Conservation (phyloP, 92 coral and sea anemone species). For the Phenganax stokvisi region DNA sequence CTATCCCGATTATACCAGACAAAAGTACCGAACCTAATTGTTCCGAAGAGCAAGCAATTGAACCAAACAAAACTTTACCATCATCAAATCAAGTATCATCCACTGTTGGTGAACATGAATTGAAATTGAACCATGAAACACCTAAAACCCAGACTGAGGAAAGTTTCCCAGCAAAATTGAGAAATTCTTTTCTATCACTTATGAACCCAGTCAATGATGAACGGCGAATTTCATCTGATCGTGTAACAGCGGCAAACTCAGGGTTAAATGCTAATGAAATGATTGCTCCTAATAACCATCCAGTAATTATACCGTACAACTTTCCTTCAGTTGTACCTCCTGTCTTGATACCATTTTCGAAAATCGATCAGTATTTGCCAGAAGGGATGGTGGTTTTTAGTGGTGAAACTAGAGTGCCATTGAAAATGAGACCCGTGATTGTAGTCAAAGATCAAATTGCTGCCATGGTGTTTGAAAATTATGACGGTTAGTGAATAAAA, state of each 20-base stretch:
- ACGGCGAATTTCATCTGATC: too few species aligned
- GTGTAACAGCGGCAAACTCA: background rate
- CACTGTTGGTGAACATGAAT: background rate
- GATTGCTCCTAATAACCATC: background rate
- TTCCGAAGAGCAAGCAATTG: too few species aligned
- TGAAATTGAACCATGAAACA: too few species aligned
- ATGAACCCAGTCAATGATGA: too few species aligned
- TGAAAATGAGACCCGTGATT: slow-evolving; percentile 24
- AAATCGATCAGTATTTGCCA: slow-evolving; percentile 21
- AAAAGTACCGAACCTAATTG: too few species aligned
- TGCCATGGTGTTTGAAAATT: slow-evolving; percentile 25
- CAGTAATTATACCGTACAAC: background rate
- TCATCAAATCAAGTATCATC: background rate
- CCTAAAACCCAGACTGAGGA: too few species aligned
- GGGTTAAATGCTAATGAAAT: background rate
- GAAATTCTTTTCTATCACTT: too few species aligned
- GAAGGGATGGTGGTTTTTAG: background rate
- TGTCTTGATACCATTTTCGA: slow-evolving; percentile 20
- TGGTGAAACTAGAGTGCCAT: slow-evolving; percentile 7
- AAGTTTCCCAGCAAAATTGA: too few species aligned
- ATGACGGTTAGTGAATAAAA: background rate
- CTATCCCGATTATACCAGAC: background rate
- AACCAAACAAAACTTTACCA: background rate
- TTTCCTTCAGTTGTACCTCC: slow-evolving; percentile 23
- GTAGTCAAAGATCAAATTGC: slow-evolving; percentile 24